Percentiles rank a stretch among this genome's conserved stretches.
These are phyloP conservation scores for Chaetogeoica ovagalla DNA, from an alignment of 2,888 invertebrate genomes.

Conservation along the genomic window DNA sequence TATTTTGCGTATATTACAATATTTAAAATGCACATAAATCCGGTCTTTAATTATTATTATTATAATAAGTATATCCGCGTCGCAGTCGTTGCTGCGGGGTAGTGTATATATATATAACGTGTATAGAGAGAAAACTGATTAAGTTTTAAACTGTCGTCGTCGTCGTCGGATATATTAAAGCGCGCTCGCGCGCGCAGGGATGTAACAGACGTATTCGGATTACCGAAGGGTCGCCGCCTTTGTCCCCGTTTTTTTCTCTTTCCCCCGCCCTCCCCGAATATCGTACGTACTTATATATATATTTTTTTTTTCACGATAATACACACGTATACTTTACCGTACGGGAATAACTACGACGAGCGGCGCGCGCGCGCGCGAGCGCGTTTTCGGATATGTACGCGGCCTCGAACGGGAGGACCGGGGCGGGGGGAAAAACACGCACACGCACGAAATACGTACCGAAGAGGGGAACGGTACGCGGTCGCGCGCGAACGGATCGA, in stretches of 20 bases:
- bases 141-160: conserved; percentile 16
- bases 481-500: conserved; percentile 12
- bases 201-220: conserved; percentile 32
- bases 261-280: too few relatives aligned
- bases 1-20: too few relatives aligned
- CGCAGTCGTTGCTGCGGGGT: too few relatives aligned
- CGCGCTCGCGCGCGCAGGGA: background rate
- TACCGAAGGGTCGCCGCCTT: conserved; percentile 32
- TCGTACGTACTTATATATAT: conserved; percentile 10
- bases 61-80: too few relatives aligned
- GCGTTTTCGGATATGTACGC: background rate
- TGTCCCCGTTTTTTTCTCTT: conserved; percentile 12
- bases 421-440: background rate
- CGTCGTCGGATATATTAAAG: background rate
- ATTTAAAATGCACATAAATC: too few relatives aligned
- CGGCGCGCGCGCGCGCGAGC: background rate
- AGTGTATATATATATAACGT: too few relatives aligned
- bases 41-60: too few relatives aligned
- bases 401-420: background rate
- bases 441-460: background rate
- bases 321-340: background rate
- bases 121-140: background rate
- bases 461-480: conserved; percentile 18
- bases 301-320: background rate
- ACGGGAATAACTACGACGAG: background rate